Base-by-base conservation (phyloP, 2,888 invertebrate species). In the Palloptera scutellata region DNA sequence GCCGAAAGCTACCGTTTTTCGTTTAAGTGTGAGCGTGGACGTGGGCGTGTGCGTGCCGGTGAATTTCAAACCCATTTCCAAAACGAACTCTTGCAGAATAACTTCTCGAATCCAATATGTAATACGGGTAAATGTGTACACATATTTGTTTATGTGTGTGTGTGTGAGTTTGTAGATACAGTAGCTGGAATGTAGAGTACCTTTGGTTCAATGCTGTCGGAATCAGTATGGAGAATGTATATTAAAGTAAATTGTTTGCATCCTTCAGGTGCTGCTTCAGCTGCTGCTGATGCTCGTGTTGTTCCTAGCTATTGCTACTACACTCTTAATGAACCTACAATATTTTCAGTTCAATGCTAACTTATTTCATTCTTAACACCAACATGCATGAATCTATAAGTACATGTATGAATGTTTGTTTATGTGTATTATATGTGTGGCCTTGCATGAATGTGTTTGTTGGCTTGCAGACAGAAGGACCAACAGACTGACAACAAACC, bases 211-310 rank as follows among this genome's bases (percentile, higher is more conserved):
- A 48, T 4, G 53, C 3, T 42, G 11, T 43, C 9, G 13, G 64
- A 17, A 15, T 41, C 12, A 48, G 40, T 13, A 15, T 30, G 19
- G 42, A 17, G 8, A 17, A 40, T 48, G 45, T 52, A 69, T 45
- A 64, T 67, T 64, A 68, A 68, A 68, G 61, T 64, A 64, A 41
- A 64, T 64, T 61, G 64, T 64, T 61, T 60, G 68, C 48, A 52
- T 68, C 54, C 61, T 68, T 64, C 51, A 57, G 60, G 64, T 64
- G 54, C 41, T 64, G 62, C 58, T 40, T 8, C 30, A 4, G 30
- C 58, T 40, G 48, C 30, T 30, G 30, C 30, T 30, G 30, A 2
- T 30, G 30, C 30, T 30, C 30, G 2, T 6, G 3, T 30, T 30
- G 30, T 30, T 30, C 3, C 30, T 6, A 30, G 30, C 30, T 2